Evolutionary conservation across 2,888 invertebrate genomes (phyloP).

Genomic region (Drosophila rubida): DNA sequence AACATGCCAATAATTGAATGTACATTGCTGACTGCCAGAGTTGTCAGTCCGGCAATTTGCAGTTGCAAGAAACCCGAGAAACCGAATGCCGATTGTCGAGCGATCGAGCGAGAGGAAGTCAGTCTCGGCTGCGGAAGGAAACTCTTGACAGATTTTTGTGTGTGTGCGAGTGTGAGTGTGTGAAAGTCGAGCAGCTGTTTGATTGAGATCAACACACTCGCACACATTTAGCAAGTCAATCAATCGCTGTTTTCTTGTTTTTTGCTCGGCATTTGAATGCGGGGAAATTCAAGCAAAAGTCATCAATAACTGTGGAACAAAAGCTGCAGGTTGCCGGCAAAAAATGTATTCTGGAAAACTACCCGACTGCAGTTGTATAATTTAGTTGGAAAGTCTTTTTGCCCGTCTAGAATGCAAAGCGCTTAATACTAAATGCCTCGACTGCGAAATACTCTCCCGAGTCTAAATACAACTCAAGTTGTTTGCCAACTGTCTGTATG

Average conservation of each 20-base stretch:
- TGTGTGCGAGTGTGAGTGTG: slow-evolving; percentile 35
- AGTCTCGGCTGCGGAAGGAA: slow-evolving; percentile 37
- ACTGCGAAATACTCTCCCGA: too few species aligned
- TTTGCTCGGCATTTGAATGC: too few species aligned
- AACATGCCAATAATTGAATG: slow-evolving; percentile 81
- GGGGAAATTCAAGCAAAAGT: neutral
- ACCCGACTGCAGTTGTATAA: neutral
- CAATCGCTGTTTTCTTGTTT: too few species aligned
- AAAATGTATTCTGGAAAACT: neutral
- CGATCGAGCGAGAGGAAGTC: slow-evolving; percentile 21
- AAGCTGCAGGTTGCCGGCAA: neutral
- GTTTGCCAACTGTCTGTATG: too few species aligned
- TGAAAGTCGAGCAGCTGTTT: slow-evolving; percentile 35
- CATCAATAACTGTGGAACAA: neutral
- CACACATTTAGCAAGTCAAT: neutral
- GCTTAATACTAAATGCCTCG: too few species aligned
- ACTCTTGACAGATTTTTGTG: slow-evolving; percentile 38
- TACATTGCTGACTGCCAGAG: slow-evolving; percentile 26
- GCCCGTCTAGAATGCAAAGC: neutral
- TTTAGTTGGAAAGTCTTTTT: neutral
- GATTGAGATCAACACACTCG: slow-evolving; percentile 30
- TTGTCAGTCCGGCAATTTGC: slow-evolving; percentile 49
- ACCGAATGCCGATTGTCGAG: too few species aligned
- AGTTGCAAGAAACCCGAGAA: slow-evolving; percentile 57
- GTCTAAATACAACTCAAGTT: too few species aligned